A percentile compares a stretch with the other conserved stretches of the same genome.
These are phyloP conservation scores for Terebella lapidaria DNA, from an alignment of 2,888 invertebrate species.

Conservation along the genomic window DNA sequence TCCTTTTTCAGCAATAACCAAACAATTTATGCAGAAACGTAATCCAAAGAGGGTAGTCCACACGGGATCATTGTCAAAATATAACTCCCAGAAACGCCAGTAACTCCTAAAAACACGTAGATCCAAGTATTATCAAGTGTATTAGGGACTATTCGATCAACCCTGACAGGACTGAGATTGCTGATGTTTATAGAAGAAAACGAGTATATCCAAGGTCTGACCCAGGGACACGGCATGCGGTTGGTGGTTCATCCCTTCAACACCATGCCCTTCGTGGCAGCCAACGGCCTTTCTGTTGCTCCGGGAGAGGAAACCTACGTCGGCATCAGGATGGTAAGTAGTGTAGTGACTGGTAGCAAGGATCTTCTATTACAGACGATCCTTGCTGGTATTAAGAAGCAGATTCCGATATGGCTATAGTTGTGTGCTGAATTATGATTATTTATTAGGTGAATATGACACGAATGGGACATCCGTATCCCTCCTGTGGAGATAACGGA, in stretches of 20 bases:
- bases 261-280: slow-evolving; percentile 28
- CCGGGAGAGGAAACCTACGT: slow-evolving; percentile 28
- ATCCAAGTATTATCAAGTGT: too few relatives aligned
- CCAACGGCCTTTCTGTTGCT: slow-evolving; percentile 28
- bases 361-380: neutral
- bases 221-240: slow-evolving; percentile 29
- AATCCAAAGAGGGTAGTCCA: too few relatives aligned
- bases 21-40: too few relatives aligned
- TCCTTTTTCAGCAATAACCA: too few relatives aligned
- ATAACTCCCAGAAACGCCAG: too few relatives aligned
- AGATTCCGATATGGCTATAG: too few relatives aligned
- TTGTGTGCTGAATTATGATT: neutral
- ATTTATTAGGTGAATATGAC: slow-evolving; percentile 1
- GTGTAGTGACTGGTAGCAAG: too few relatives aligned
- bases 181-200: slow-evolving; percentile 29
- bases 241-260: slow-evolving; percentile 27
- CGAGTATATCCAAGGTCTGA: slow-evolving; percentile 30
- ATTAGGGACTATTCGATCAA: too few relatives aligned
- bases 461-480: neutral
- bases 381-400: neutral
- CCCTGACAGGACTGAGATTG: slow-evolving; percentile 30
- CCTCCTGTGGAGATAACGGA: neutral
- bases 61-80: too few relatives aligned
- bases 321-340: slow-evolving; percentile 30
- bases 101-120: too few relatives aligned